Evolutionary conservation across 2,113 vertebrate species (phyloP).

Genomic region (Heteronetta atricapilla): DNA sequence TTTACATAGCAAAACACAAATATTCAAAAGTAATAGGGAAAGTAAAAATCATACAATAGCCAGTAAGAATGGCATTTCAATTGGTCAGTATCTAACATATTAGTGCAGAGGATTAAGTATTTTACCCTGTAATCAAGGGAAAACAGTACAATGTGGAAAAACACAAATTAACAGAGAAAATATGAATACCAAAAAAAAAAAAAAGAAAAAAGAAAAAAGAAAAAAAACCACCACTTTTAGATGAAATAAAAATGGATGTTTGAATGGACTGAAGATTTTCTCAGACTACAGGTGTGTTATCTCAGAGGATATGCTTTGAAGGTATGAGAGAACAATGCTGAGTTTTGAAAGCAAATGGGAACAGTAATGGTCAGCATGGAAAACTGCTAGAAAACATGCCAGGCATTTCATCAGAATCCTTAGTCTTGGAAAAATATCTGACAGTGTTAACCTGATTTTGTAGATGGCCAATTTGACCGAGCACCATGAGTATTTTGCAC

Average conservation of each 20-base stretch:
- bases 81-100: background rate
- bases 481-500: background rate
- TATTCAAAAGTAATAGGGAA: background rate
- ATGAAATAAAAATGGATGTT: background rate
- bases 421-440: background rate
- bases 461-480: background rate
- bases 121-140: background rate
- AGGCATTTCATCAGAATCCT: background rate
- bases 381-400: background rate
- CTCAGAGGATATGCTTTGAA: background rate
- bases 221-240: background rate
- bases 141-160: background rate
- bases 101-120: background rate
- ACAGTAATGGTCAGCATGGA: background rate
- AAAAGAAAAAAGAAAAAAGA: background rate
- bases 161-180: background rate
- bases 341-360: background rate
- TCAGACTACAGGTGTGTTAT: background rate
- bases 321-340: background rate
- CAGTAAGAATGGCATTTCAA: background rate
- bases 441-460: background rate
- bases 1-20: background rate
- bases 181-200: background rate
- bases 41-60: background rate
- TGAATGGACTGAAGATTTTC: background rate